Evolutionary conservation across 2,797 vertebrate species (phyloP).

Genomic region (Falco novaeseelandiae): DNA sequence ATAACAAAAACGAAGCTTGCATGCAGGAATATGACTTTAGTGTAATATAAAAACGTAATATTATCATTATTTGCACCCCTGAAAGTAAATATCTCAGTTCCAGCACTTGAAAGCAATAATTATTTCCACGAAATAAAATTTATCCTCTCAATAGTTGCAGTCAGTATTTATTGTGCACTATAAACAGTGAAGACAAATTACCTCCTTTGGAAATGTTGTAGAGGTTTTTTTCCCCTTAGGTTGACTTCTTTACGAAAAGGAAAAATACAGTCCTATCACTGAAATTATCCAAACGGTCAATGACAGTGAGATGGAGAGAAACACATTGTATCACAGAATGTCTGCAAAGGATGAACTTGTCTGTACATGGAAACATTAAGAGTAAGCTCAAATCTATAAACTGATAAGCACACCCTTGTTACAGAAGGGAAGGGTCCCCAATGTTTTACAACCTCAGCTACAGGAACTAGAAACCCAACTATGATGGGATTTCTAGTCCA

Average conservation of each 20-base stretch:
- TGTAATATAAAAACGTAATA: background rate
- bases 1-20: background rate
- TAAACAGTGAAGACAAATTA: background rate
- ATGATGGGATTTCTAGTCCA: background rate
- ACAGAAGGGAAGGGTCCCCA: background rate
- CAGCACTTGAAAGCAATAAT: background rate
- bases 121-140: slow-evolving; percentile 5
- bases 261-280: background rate
- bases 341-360: background rate
- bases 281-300: background rate
- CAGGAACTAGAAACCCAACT: background rate
- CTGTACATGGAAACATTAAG: background rate
- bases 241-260: background rate
- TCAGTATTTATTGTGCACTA: background rate
- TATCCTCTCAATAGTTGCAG: background rate
- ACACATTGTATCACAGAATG: background rate
- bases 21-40: background rate
- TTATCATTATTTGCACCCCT: background rate
- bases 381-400: background rate
- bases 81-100: slow-evolving; percentile 8
- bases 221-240: background rate
- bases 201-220: background rate
- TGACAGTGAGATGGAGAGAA: background rate
- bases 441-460: background rate
- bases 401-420: background rate